Conservation (phyloP, 2,797 vertebrate genomes). For the Melanotaenia trifasciata region DNA sequence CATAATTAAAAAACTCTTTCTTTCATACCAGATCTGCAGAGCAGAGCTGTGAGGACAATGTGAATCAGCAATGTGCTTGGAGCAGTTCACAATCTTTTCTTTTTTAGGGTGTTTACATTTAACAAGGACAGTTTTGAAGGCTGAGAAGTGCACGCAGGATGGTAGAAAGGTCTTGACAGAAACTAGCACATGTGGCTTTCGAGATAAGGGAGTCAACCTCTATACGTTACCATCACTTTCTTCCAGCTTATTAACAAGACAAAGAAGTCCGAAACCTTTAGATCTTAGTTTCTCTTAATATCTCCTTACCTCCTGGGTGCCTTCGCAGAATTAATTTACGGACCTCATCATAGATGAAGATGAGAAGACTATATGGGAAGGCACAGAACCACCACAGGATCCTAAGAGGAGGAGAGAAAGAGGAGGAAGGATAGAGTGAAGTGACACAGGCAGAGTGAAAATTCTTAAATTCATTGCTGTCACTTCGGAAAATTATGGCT, state of each 20-base stretch:
- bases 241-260: conserved; percentile 59
- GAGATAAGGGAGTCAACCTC: conserved; percentile 31
- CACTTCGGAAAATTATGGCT: conserved; percentile 62
- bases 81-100: conserved; percentile 21
- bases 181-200: conserved; percentile 21
- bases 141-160: conserved; percentile 6
- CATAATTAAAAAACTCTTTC: conserved; percentile 36
- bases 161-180: conserved; percentile 26
- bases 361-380: conserved; percentile 93
- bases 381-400: conserved; percentile 95
- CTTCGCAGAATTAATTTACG: conserved; percentile 91
- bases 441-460: conserved; percentile 34
- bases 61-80: conserved; percentile 37
- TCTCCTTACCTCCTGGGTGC: conserved; percentile 87
- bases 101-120: conserved; percentile 20
- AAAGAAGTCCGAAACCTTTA: conserved; percentile 58
- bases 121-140: conserved; percentile 12
- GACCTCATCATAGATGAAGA: conserved; percentile 93
- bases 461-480: conserved; percentile 56
- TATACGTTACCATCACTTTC: conserved; percentile 5
- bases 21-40: conserved; percentile 38
- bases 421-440: background rate
- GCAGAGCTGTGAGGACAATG: conserved; percentile 30
- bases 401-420: conserved; percentile 70
- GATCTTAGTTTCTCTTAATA: conserved; percentile 52